Conservation (phyloP, 2,113 vertebrate genomes). For the Podarcis raffonei region DNA sequence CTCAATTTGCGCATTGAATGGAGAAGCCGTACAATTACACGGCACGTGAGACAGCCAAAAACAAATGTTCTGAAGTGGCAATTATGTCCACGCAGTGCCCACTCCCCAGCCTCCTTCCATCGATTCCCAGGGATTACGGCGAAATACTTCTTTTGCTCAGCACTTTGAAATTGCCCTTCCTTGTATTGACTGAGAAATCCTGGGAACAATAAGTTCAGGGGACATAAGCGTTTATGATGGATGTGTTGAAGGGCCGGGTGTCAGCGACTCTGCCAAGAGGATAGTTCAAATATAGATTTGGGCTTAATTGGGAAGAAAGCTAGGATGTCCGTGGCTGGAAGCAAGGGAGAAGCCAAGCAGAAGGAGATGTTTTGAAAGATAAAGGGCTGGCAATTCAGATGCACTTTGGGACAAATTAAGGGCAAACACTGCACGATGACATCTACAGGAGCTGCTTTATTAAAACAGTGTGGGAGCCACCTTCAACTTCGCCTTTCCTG, state of each 20-base stretch:
- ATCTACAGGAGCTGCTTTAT: neutral
- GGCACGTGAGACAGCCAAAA: neutral
- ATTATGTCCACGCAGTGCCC: constrained; percentile 29
- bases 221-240: constrained; percentile 48
- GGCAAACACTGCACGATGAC: neutral
- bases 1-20: neutral
- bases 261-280: constrained; percentile 14
- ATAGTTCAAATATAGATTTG: constrained; percentile 42
- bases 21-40: neutral
- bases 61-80: rapidly evolving
- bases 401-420: neutral
- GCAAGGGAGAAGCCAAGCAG: neutral
- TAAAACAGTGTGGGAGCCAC: no score
- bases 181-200: constrained; percentile 57
- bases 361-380: neutral
- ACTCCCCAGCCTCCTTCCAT: neutral
- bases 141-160: constrained; percentile 49
- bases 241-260: constrained; percentile 1
- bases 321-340: constrained; percentile 9
- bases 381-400: neutral
- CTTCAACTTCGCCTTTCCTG: neutral
- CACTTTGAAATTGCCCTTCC: constrained; percentile 32
- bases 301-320: constrained; percentile 45
- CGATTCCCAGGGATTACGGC: constrained; percentile 48
- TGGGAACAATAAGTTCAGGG: constrained; percentile 43